These are phyloP conservation scores for Sebastes cheni DNA, from an alignment of 2,797 vertebrate genomes.

Conservation along the genomic window DNA sequence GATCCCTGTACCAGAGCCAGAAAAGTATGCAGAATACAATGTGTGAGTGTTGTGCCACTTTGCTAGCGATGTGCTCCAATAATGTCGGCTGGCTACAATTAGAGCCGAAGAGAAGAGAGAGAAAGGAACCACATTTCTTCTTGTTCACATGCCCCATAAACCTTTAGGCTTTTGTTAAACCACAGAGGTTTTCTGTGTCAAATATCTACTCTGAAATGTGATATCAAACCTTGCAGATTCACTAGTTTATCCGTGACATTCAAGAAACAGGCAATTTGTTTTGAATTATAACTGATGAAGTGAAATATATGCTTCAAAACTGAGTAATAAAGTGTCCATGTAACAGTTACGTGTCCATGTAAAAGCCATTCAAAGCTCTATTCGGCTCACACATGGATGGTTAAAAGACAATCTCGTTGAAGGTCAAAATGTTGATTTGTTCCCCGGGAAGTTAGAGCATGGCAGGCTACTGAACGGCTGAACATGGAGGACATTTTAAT, in stretches of 20 bases:
- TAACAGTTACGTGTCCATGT: background rate
- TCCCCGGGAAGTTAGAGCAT: conserved; percentile 43
- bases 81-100: conserved; percentile 37
- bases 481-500: conserved; percentile 74
- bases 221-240: background rate
- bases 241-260: background rate
- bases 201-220: background rate
- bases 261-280: background rate
- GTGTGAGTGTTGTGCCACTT: conserved; percentile 42
- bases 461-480: conserved; percentile 30
- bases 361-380: conserved; percentile 1
- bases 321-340: background rate
- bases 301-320: background rate
- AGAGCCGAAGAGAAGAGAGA: conserved; percentile 31
- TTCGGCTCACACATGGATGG: conserved; percentile 22
- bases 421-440: conserved; percentile 66
- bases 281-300: background rate
- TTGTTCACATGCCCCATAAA: conserved; percentile 47
- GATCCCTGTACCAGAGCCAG: conserved; percentile 45
- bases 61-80: conserved; percentile 40
- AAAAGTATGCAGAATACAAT: conserved; percentile 53
- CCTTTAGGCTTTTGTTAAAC: conserved; percentile 39
- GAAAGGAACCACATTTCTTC: conserved; percentile 10
- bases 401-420: conserved; percentile 47
- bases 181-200: conserved; percentile 8